These are phyloP conservation scores for Diplodus sargus DNA, from an alignment of 2,797 vertebrate genomes.

Conservation along the genomic window DNA sequence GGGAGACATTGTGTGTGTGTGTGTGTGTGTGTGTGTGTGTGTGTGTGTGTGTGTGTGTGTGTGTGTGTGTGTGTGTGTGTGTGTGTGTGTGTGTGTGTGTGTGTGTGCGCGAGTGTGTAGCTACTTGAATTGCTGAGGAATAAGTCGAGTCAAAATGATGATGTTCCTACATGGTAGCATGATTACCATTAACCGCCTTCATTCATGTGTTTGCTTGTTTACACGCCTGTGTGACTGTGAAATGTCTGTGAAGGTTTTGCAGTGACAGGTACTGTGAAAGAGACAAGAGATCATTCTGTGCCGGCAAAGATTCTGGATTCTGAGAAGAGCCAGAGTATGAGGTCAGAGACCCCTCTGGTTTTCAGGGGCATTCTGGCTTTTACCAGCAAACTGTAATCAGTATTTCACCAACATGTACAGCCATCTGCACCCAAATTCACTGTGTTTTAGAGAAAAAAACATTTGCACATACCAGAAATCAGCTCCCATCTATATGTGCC, in stretches of 20 bases:
- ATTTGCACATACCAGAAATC: neutral
- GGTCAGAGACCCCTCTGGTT: no score
- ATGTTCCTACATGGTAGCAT: constrained; percentile 4
- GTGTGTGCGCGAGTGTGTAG: neutral
- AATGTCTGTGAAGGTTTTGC: neutral
- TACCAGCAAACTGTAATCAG: neutral
- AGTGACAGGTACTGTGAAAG: neutral
- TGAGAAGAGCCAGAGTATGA: neutral
- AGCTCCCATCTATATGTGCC: neutral
- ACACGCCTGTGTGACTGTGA: neutral
- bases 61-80: constrained; percentile 1
- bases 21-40: constrained; percentile 10
- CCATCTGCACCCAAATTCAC: neutral
- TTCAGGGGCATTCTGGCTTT: no score
- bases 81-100: constrained; percentile 11
- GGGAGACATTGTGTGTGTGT: constrained; percentile 24
- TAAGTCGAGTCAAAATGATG: neutral
- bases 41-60: neutral
- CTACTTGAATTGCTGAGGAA: neutral
- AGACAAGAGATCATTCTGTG: neutral
- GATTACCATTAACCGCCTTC: neutral
- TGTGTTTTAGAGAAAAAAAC: neutral
- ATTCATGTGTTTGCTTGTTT: constrained; percentile 11
- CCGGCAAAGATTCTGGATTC: neutral
- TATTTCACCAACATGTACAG: neutral